Percentiles rank a stretch among this genome's conserved stretches.
Conservation (phyloP, 2,888 invertebrate genomes). For the Leptarthrus brevirostris region DNA sequence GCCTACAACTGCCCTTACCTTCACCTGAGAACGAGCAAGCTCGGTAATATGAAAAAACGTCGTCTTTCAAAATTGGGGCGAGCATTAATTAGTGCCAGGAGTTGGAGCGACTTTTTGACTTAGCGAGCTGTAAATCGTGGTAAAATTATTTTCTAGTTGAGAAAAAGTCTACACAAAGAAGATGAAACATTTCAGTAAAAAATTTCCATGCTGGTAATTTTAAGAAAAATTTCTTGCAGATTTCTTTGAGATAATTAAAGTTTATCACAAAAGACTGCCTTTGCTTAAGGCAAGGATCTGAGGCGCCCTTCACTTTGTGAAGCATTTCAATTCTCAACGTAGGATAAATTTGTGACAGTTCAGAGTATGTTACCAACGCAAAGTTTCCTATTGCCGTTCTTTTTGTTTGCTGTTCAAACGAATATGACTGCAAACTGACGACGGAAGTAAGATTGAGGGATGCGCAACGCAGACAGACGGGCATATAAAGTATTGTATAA, state of each 20-base stretch:
- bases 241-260: slow-evolving; percentile 38
- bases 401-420: background rate
- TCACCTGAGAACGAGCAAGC: background rate
- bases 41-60: slow-evolving; percentile 4
- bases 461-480: too few relatives aligned
- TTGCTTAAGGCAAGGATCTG: background rate
- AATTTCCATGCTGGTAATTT: slow-evolving; percentile 26
- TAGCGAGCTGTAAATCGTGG: slow-evolving; percentile 17
- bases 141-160: slow-evolving; percentile 32
- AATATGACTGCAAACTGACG: background rate
- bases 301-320: slow-evolving; percentile 22
- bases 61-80: slow-evolving; percentile 26
- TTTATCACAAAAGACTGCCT: slow-evolving; percentile 19
- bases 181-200: background rate
- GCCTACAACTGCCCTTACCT: slow-evolving; percentile 18
- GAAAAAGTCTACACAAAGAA: slow-evolving; percentile 8
- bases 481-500: too few relatives aligned
- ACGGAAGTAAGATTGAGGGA: background rate
- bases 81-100: slow-evolving; percentile 31
- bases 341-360: slow-evolving; percentile 13
- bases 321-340: slow-evolving; percentile 16
- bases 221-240: slow-evolving; percentile 36
- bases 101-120: slow-evolving; percentile 24
- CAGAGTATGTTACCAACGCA: background rate
- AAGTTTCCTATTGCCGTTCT: background rate